Conservation (phyloP, 1,140 invertebrate genomes). For the Eueides isabella region DNA sequence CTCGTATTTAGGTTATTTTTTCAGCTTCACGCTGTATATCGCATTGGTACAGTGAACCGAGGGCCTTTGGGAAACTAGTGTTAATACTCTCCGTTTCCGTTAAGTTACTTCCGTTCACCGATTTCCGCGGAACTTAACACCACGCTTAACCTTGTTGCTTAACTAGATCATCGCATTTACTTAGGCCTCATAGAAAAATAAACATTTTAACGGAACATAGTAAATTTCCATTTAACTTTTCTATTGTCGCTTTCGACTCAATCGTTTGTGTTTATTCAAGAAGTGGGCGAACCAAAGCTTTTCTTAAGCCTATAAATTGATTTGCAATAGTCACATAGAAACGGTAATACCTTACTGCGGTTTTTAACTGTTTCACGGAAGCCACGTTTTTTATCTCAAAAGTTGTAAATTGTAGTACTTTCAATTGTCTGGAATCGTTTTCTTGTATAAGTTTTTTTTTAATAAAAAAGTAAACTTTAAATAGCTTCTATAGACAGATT, state of each 20-base stretch:
- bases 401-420: constrained; percentile 9
- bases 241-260: not conserved
- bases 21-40: too few relatives aligned
- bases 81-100: too few relatives aligned
- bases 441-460: not conserved
- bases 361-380: not conserved
- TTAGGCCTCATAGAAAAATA: not conserved
- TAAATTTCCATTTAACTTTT: not conserved
- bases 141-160: too few relatives aligned
- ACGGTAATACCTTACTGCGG: not conserved
- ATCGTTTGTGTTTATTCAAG: too few relatives aligned
- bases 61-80: too few relatives aligned
- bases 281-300: not conserved
- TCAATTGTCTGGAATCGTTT: not conserved
- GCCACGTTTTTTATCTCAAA: not conserved
- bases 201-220: not conserved
- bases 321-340: not conserved
- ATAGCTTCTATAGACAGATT: not conserved
- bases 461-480: not conserved
- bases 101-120: too few relatives aligned
- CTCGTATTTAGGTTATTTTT: too few relatives aligned
- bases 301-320: constrained; percentile 4
- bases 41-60: too few relatives aligned
- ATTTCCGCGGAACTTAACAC: too few relatives aligned
- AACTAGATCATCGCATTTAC: too few relatives aligned